Conservation (phyloP, 1,140 invertebrate genomes). For the Hermetia illucens region DNA sequence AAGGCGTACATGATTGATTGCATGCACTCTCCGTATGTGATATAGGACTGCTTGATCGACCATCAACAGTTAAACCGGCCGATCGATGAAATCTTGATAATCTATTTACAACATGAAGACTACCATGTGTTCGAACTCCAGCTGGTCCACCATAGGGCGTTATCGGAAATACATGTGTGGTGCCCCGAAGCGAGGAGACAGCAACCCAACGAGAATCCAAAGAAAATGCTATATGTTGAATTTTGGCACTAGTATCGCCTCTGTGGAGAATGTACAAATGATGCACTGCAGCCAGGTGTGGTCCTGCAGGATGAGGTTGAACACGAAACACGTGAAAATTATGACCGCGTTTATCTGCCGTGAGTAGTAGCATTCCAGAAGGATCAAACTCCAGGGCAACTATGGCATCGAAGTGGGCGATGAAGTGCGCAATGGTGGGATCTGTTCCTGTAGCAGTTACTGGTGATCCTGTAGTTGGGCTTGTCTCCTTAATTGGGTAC, state of each 20-base stretch:
- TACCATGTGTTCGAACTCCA: constrained; percentile 83
- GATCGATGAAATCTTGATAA: constrained; percentile 90
- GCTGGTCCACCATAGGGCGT: constrained; percentile 91
- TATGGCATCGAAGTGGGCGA: constrained; percentile 83
- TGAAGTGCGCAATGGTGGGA: constrained; percentile 82
- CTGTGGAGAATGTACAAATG: constrained; percentile 92
- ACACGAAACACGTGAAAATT: constrained; percentile 94
- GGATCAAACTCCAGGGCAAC: constrained; percentile 85
- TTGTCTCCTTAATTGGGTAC: constrained; percentile 27
- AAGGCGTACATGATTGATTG: constrained; percentile 41
- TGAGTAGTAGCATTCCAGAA: constrained; percentile 80
- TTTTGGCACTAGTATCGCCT: constrained; percentile 69
- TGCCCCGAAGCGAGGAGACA: constrained; percentile 86
- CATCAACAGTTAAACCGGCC: constrained; percentile 70
- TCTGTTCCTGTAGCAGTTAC: constrained; percentile 33
- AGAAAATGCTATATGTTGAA: constrained; percentile 79
- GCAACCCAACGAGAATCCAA: constrained; percentile 91
- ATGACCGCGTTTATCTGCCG: constrained; percentile 85
- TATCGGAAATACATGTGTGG: constrained; percentile 93
- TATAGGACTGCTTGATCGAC: constrained; percentile 61
- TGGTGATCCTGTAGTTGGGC: constrained; percentile 24
- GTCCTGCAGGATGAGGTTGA: constrained; percentile 80
- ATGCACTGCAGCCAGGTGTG: constrained; percentile 80
- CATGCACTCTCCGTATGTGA: constrained; percentile 36
- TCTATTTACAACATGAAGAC: constrained; percentile 85